Evolutionary conservation across 64 coral and sea anemone genomes (phyloP), one percentile per base, ranked within the genome.

Genomic region (Pocillopora damicornis): DNA sequence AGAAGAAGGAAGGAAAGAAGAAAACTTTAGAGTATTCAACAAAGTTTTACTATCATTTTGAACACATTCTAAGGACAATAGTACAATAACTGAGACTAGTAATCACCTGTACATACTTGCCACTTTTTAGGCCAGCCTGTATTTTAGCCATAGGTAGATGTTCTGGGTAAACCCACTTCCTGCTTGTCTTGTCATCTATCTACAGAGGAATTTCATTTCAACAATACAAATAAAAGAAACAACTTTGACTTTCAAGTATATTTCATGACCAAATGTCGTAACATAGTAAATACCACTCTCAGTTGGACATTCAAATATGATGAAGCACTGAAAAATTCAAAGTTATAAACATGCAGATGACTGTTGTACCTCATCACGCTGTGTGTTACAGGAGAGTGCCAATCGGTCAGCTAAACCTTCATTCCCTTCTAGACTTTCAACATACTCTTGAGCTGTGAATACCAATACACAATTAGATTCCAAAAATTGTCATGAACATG

Each of bases 91-190:
- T 58, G 15, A 4, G 38, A 16, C 51, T 58, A 76, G 35, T 17
- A 14, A 35, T 18, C 76, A 94, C 96, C 90, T 98, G 96, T 56
- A 94, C 11, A 56, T 92, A 98, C 87, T 76, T 95, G 9, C 96
- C 93, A 88, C 87, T 88, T 79, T 98, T 98, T 25, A 98, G 74
- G 67, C 96, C 96, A 75, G 93, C 89, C 25, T 93, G 96, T n/a
- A 98, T 87, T 88, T 92, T 94, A 37, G 88, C 81, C 11, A 95
- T 63, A 35, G 96, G 96, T 20, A 98, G 77, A 56, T 98, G 96
- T 59, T 98, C 96, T 66, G 90, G 84, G 77, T 92, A 98, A 77
- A 90, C 75, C 76, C 92, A 78, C 59, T 94, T 90, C 25, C 88
- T 95, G 11, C 16, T 58, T 92, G 90, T 98, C 75, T 79, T 84